Percentiles rank a stretch among this genome's conserved stretches.
These are phyloP conservation scores for Brachirus orientalis DNA, from an alignment of 2,113 vertebrate genomes.

Conservation along the genomic window DNA sequence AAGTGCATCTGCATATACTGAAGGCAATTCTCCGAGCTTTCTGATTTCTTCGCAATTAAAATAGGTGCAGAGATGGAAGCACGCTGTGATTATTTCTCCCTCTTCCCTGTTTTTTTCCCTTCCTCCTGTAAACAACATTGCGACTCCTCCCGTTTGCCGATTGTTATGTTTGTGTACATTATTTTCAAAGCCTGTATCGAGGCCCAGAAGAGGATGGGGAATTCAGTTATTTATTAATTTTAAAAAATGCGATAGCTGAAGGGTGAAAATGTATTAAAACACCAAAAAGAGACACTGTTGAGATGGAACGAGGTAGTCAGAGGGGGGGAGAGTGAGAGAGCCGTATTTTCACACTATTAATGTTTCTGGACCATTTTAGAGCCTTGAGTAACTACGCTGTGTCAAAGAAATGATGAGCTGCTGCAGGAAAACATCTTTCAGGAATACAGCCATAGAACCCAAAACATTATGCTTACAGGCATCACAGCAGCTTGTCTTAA, in stretches of 20 bases:
- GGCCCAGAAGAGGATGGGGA: slow-evolving; percentile 33
- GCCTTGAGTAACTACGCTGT: slow-evolving; percentile 38
- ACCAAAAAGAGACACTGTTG: slow-evolving; percentile 15
- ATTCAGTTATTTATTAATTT: no score
- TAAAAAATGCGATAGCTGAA: slow-evolving; percentile 41
- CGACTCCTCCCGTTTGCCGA: slow-evolving; percentile 26
- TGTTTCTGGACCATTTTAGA: slow-evolving; percentile 60
- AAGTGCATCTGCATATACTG: slow-evolving; percentile 62
- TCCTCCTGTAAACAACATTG: slow-evolving; percentile 58
- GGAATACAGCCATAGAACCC: slow-evolving; percentile 23
- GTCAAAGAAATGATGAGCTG: slow-evolving; percentile 13
- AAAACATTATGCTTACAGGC: background rate
- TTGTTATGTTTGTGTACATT: slow-evolving; percentile 73
- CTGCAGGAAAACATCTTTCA: slow-evolving; percentile 42
- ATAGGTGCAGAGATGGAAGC: slow-evolving; percentile 48
- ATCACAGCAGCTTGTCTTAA: slow-evolving; percentile 6
- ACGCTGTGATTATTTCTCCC: slow-evolving; percentile 57
- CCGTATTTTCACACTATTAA: slow-evolving; percentile 58
- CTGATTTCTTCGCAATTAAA: slow-evolving; percentile 74
- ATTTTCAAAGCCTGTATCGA: slow-evolving; percentile 56
- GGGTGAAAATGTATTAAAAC: slow-evolving; percentile 43
- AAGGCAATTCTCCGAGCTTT: slow-evolving; percentile 61
- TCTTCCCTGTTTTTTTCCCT: background rate
- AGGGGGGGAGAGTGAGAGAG: slow-evolving; percentile 15
- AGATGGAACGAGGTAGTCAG: slow-evolving; percentile 10